These are phyloP conservation scores for Hippotragus niger DNA, from an alignment of 2,113 vertebrate genomes.

Conservation along the genomic window DNA sequence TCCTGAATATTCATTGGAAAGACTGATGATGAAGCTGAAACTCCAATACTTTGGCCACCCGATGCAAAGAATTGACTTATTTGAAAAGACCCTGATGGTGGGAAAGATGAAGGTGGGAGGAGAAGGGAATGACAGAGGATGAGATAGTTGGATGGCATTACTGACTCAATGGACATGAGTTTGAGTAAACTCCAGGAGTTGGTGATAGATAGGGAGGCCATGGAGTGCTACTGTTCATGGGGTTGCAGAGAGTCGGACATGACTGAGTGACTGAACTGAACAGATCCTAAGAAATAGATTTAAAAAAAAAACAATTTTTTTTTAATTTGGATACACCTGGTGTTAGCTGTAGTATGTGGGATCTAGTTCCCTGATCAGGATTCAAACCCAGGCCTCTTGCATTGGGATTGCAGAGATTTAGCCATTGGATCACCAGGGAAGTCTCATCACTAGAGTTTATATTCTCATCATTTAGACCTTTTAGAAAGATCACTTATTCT, in stretches of 20 bases:
- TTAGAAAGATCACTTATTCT: background rate
- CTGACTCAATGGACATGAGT: background rate
- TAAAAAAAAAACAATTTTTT: background rate
- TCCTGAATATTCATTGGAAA: background rate
- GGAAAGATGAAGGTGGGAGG: background rate
- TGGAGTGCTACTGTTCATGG: background rate
- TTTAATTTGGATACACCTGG: background rate
- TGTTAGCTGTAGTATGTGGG: background rate
- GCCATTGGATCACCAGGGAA: background rate
- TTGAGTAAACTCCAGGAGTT: background rate
- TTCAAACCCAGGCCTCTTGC: background rate
- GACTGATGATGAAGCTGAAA: background rate
- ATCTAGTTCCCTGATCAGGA: background rate
- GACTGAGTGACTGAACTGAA: background rate
- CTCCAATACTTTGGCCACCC: background rate
- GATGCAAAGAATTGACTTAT: background rate
- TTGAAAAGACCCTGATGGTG: background rate
- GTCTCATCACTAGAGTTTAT: background rate
- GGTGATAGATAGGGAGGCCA: background rate
- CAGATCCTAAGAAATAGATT: background rate
- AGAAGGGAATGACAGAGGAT: background rate
- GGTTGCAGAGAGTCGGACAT: accelerated
- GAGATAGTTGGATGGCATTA: background rate
- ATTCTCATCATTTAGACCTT: background rate
- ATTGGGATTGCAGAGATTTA: background rate